Evolutionary conservation across 2,113 vertebrate genomes (phyloP).

Genomic region (Poeciliopsis occidentalis): DNA sequence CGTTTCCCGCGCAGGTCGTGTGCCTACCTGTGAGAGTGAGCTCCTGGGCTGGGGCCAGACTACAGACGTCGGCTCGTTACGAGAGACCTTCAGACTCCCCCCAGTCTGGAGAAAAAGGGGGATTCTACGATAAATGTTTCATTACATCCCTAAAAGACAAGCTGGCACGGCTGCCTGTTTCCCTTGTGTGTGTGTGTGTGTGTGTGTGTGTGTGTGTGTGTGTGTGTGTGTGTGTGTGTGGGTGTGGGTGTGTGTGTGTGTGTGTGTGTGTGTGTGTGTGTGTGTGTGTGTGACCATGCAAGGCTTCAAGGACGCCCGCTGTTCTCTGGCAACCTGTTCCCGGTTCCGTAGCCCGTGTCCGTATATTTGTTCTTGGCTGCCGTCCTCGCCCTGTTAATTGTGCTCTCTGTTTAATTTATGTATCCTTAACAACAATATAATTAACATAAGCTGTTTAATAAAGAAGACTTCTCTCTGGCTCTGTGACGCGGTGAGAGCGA

Average conservation of each 20-base stretch:
- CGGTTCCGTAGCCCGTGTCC: constrained; percentile 54
- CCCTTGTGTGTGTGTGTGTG: background rate
- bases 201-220: constrained; percentile 5
- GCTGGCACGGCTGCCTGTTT: constrained; percentile 49
- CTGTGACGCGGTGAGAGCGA: constrained; percentile 55
- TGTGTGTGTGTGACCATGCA: background rate
- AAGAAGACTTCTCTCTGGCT: constrained; percentile 50
- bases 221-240: background rate
- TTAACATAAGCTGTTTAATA: constrained; percentile 74
- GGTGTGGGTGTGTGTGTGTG: background rate
- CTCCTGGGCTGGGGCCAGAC: constrained; percentile 56
- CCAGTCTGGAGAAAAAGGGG: constrained; percentile 40
- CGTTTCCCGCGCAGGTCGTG: constrained; percentile 13
- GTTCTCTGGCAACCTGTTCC: constrained; percentile 61
- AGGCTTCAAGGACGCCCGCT: constrained; percentile 72
- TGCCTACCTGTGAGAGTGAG: constrained; percentile 50
- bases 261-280: background rate
- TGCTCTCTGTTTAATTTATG: constrained; percentile 74
- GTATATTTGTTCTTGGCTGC: constrained; percentile 69
- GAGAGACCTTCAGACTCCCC: constrained; percentile 70
- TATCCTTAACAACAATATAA: constrained; percentile 75
- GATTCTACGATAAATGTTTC: constrained; percentile 76
- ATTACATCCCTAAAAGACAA: constrained; percentile 69
- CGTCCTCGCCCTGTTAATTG: constrained; percentile 78
- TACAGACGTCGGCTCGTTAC: constrained; percentile 73